Base-by-base conservation (phyloP, 1,140 invertebrate species). In the Stegodyphus mimosarum region DNA sequence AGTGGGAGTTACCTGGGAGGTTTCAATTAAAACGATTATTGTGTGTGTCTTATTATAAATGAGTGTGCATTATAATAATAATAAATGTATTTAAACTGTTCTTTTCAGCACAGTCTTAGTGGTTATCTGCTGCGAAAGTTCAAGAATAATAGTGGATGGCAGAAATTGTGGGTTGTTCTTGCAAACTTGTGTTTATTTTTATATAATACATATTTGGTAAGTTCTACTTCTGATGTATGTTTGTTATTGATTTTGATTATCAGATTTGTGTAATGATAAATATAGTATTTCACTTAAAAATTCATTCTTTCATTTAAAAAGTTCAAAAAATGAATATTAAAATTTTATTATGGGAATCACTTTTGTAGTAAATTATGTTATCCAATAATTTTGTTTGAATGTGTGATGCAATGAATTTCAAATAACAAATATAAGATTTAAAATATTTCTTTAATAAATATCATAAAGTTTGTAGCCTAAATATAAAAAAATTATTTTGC, bases 121-220 rank as follows among this genome's bases (percentile, higher is more conserved):
- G 98, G 98, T 17, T 99, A 98, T 92, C 91, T 99, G 76, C 91
- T 99, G 64, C 92, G 98, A 86, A 99, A 99, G 92, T 99, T 99
- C 91, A 99, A 99, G 91, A 98, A 98, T 90, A 97, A 95, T 87
- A 96, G 97, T 89, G 97, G 97, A 72, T 99, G 98, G 98, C 98
- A 99, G 92, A 98, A 98, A 90, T 92, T 99, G 10, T 99, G 97
- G 97, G 97, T 99, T 33, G 97, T 99, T 10, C 98, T 99, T 89
- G 97, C 97, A 5, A 96, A 97, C 87, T 98, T 98, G 90, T 98
- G 97, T 89, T 99, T 60, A 60, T 60, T 60, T 15, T 60, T 60
- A 10, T 60, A 60, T 10, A 60, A 60, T 60, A 67, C 81, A 51
- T 84, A 84, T 76, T 74, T 83, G 52, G 81, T 76, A 69, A 69